phyloP scores from a whole-genome alignment of 1,140 invertebrate species.

The Penaeus vannamei region DNA sequence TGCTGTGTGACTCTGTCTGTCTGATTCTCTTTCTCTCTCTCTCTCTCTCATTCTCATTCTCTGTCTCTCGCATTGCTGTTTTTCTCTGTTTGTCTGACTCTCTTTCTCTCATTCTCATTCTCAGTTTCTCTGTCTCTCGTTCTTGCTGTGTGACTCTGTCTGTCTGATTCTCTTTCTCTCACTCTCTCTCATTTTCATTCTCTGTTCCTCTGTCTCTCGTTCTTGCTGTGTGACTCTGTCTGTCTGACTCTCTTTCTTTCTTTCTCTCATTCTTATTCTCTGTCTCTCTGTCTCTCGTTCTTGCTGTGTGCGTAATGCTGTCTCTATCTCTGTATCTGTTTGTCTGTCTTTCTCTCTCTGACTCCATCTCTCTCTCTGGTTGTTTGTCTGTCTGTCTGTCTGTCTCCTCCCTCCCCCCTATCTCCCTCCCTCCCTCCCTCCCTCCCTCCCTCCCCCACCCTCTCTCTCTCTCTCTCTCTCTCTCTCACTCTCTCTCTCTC shows the following conservation, averaged over 20 bases:
- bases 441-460: background rate
- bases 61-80: background rate
- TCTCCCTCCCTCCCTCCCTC: background rate
- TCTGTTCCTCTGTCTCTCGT: background rate
- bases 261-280: background rate
- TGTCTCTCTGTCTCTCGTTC: too few species aligned
- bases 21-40: background rate
- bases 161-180: background rate
- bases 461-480: too few species aligned
- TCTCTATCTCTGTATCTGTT: background rate
- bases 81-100: background rate
- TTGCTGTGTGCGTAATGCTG: too few species aligned
- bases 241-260: background rate
- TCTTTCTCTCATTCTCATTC: background rate
- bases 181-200: too few species aligned
- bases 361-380: background rate
- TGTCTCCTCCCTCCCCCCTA: background rate
- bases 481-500: too few species aligned
- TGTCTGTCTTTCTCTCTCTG: background rate
- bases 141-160: background rate
- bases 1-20: background rate
- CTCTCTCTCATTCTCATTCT: background rate
- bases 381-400: background rate
- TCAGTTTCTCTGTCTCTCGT: background rate
- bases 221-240: background rate